phyloP scores from a whole-genome alignment of 2,113 vertebrate species.

The Callipepla squamata region DNA sequence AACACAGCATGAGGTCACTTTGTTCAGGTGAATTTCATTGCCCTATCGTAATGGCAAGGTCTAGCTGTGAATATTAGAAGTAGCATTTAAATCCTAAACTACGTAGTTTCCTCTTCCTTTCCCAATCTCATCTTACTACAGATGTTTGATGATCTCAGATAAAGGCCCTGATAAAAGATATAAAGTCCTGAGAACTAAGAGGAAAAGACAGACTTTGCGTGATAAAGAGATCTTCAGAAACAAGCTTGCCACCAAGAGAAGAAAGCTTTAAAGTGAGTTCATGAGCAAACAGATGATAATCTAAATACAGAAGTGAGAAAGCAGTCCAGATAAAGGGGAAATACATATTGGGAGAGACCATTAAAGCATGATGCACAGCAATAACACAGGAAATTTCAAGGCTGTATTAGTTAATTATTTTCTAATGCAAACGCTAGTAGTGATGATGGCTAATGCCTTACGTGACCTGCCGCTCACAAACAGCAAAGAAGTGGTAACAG shows the following conservation, averaged over 20 bases:
- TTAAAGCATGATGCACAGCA: not conserved
- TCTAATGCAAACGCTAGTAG: not conserved
- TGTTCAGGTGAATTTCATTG: slow-evolving; percentile 1
- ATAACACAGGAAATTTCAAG: not conserved
- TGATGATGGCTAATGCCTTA: not conserved
- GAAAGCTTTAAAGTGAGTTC: not conserved
- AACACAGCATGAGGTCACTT: not conserved
- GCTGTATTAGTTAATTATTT: not conserved
- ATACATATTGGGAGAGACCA: not conserved
- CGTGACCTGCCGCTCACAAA: not conserved
- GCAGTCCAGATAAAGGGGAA: not conserved
- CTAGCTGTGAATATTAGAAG: not conserved
- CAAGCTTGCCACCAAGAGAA: not conserved
- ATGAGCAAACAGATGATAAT: not conserved
- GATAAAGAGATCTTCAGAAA: not conserved
- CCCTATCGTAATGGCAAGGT: not conserved
- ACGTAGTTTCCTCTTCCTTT: not conserved
- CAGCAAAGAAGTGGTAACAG: not conserved
- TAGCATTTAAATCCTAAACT: not conserved
- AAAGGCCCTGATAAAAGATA: not conserved
- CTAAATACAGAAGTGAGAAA: not conserved
- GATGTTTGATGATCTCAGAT: not conserved
- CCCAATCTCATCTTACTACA: not conserved
- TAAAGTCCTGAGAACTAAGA: not conserved
- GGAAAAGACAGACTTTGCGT: not conserved